Percentiles rank a stretch among this genome's conserved stretches.
Evolutionary conservation across 2,888 invertebrate genomes (phyloP).

Genomic region (Pollenia amentaria): DNA sequence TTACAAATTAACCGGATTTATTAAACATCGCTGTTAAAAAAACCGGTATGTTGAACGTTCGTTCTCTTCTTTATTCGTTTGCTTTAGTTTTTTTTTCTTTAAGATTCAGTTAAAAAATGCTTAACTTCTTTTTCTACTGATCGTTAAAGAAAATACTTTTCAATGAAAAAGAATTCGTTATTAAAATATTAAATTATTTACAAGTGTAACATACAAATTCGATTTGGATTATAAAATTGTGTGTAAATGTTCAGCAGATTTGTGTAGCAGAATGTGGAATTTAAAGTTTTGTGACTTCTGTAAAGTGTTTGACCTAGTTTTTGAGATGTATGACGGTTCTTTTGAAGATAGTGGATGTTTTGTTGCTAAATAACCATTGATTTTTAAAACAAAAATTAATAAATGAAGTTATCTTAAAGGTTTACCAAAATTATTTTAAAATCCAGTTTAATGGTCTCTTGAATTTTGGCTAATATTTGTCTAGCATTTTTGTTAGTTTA

Average conservation of each 20-base stretch:
- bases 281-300: not conserved
- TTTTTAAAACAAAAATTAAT: not conserved
- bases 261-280: not conserved
- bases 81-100: constrained; percentile 20
- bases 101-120: constrained; percentile 32
- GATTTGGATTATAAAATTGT: constrained; percentile 22
- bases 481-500: too few species aligned
- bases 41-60: constrained; percentile 59
- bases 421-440: too few species aligned
- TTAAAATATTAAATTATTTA: constrained; percentile 32
- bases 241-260: not conserved
- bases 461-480: too few species aligned
- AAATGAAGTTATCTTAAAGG: too few species aligned
- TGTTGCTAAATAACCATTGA: not conserved
- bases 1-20: constrained; percentile 67
- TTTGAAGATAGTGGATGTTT: not conserved
- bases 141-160: not conserved
- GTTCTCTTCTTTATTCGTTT: constrained; percentile 29
- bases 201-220: constrained; percentile 13
- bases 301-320: constrained; percentile 18
- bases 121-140: constrained; percentile 25
- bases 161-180: constrained; percentile 7
- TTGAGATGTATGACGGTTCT: not conserved
- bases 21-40: constrained; percentile 51
- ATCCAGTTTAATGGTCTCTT: too few species aligned